phyloP scores from a whole-genome alignment of 2,888 invertebrate genomes.

The Dascillus cervinus region DNA sequence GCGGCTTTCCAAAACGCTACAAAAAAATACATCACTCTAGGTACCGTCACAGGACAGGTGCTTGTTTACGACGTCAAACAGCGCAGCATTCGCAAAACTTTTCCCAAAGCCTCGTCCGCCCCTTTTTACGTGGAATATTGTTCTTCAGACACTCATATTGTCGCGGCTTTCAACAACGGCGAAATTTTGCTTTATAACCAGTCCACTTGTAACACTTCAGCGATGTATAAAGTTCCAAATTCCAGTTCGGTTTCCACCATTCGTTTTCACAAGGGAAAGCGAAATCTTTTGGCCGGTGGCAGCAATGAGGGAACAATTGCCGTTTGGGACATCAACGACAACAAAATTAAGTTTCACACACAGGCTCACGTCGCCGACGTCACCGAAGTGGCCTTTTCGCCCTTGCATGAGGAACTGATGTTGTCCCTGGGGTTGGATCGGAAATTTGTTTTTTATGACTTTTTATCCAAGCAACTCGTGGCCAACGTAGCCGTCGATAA shows the following conservation, averaged over 20 bases:
- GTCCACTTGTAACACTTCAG: slow-evolving; percentile 27
- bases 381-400: slow-evolving; percentile 50
- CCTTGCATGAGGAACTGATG: slow-evolving; percentile 49
- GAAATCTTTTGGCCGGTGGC: slow-evolving; percentile 32
- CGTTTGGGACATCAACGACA: slow-evolving; percentile 37
- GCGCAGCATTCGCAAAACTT: slow-evolving; percentile 29
- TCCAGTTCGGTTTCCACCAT: slow-evolving; percentile 32
- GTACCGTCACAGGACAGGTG: slow-evolving; percentile 33
- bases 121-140: slow-evolving; percentile 33
- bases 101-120: slow-evolving; percentile 25
- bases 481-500: slow-evolving; percentile 29
- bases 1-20: slow-evolving; percentile 36
- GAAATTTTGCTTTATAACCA: slow-evolving; percentile 33
- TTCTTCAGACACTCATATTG: slow-evolving; percentile 34
- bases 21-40: slow-evolving; percentile 32
- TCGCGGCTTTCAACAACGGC: slow-evolving; percentile 34
- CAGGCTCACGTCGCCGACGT: slow-evolving; percentile 50
- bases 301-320: slow-evolving; percentile 37
- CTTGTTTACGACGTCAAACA: slow-evolving; percentile 37
- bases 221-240: slow-evolving; percentile 31
- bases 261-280: slow-evolving; percentile 27
- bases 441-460: slow-evolving; percentile 51
- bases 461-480: slow-evolving; percentile 39
- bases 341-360: slow-evolving; percentile 26
- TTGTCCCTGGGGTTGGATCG: slow-evolving; percentile 51